A percentile compares a stretch with the other conserved stretches of the same genome.
These are phyloP conservation scores for Bufo bufo DNA, from an alignment of 2,113 vertebrate genomes.

Conservation along the genomic window DNA sequence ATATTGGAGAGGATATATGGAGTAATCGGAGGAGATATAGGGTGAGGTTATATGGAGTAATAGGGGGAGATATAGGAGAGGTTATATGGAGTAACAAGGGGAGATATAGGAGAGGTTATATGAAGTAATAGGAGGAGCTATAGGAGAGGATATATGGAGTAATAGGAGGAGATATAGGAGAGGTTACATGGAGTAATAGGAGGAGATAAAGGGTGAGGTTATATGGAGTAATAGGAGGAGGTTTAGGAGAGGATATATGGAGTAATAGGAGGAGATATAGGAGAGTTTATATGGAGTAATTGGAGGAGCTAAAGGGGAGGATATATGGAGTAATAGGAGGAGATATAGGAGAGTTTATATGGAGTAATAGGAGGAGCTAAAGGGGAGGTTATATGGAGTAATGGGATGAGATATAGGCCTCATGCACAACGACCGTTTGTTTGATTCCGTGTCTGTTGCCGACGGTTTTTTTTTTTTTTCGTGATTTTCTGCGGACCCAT, in stretches of 20 bases:
- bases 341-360: background rate
- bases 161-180: constrained; percentile 12
- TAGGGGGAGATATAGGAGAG: background rate
- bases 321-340: constrained; percentile 2
- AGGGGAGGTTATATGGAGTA: background rate
- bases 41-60: background rate
- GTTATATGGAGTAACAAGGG: background rate
- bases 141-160: background rate
- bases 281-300: background rate
- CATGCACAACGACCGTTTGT: no score
- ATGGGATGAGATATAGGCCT: background rate
- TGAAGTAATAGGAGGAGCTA: constrained; percentile 4
- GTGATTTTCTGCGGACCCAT: no score
- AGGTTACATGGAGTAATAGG: background rate
- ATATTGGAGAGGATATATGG: constrained; percentile 4
- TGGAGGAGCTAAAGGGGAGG: background rate
- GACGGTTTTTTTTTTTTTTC: no score
- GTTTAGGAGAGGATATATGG: background rate
- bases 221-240: background rate
- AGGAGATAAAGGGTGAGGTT: background rate
- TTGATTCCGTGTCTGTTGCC: no score
- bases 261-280: constrained; percentile 13
- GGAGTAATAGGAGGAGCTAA: background rate
- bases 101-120: background rate
- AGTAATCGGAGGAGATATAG: background rate